A percentile compares a stretch with the other conserved stretches of the same genome.
phyloP scores from a whole-genome alignment of 2,113 vertebrate species.

The Chunga burmeisteri region DNA sequence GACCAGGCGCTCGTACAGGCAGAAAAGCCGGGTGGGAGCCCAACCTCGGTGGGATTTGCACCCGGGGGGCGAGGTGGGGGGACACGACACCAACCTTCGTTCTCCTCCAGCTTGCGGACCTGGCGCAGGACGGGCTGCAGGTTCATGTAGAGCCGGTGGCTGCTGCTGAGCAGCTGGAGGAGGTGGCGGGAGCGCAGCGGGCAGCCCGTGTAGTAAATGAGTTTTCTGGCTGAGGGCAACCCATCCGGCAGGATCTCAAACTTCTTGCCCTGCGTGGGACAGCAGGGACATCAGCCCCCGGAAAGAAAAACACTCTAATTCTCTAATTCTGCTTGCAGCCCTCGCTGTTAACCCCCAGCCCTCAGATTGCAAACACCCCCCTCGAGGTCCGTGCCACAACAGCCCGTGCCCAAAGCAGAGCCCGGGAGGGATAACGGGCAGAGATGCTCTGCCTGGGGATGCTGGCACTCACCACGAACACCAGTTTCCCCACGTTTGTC shows the following conservation, averaged over 20 bases:
- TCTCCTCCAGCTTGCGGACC: conserved; percentile 91
- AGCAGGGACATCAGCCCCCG: fast-evolving
- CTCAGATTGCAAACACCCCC: fast-evolving
- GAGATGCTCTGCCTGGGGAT: background rate
- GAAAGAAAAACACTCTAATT: fast-evolving
- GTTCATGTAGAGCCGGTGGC: conserved; percentile 98
- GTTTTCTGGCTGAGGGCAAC: conserved; percentile 92
- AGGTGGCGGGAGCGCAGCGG: conserved; percentile 92
- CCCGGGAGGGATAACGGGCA: fast-evolving
- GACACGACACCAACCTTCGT: conserved; percentile 81
- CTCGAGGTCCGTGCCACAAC: fast-evolving
- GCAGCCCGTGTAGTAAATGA: conserved; percentile 97
- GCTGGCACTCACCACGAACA: conserved; percentile 91
- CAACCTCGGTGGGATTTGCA: fast-evolving
- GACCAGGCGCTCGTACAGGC: fast-evolving
- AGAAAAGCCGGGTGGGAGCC: fast-evolving
- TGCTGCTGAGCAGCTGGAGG: conserved; percentile 96
- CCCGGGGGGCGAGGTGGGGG: fast-evolving
- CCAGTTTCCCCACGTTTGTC: conserved; percentile 97
- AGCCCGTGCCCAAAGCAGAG: fast-evolving
- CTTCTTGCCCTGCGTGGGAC: conserved; percentile 87
- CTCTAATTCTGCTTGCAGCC: background rate
- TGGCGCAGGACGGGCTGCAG: conserved; percentile 94
- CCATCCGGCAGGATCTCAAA: conserved; percentile 97
- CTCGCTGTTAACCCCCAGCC: fast-evolving